A percentile compares a stretch with the other conserved stretches of the same genome.
Conservation (phyloP, 2,888 invertebrate genomes). For the Rhodophaea formosa region DNA sequence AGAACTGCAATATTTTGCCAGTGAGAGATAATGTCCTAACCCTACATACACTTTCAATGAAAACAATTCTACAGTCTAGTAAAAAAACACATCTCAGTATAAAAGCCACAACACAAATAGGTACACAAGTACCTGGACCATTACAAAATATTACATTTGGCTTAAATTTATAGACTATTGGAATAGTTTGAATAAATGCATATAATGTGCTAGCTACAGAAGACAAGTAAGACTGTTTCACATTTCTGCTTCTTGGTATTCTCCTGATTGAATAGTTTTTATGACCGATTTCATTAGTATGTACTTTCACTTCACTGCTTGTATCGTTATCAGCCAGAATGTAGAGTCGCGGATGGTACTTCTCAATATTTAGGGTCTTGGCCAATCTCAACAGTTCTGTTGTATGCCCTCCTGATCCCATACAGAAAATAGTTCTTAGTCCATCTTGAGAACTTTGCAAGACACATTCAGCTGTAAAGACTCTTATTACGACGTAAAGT, state of each 20-base stretch:
- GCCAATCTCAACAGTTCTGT: conserved; percentile 93
- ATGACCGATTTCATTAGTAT: conserved; percentile 64
- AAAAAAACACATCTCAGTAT: conserved; percentile 85
- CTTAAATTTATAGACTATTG: conserved; percentile 83
- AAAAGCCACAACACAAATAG: conserved; percentile 90
- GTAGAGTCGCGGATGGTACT: conserved; percentile 88
- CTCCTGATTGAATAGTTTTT: conserved; percentile 72
- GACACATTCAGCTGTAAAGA: conserved; percentile 45
- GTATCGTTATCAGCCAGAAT: conserved; percentile 89
- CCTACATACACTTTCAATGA: conserved; percentile 97
- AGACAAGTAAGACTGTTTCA: conserved; percentile 91
- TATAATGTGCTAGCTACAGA: conserved; percentile 89
- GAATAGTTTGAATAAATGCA: conserved; percentile 85
- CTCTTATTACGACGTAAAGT: conserved; percentile 43
- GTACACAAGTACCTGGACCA: conserved; percentile 98
- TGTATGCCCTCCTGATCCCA: conserved; percentile 95
- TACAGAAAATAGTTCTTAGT: conserved; percentile 82
- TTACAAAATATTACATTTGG: conserved; percentile 94
- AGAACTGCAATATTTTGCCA: conserved; percentile 90
- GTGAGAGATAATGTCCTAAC: conserved; percentile 93
- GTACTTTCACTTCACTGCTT: conserved; percentile 87
- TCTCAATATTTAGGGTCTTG: conserved; percentile 80
- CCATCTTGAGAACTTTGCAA: conserved; percentile 37
- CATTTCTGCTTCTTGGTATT: conserved; percentile 92
- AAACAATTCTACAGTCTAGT: conserved; percentile 88